Conservation (phyloP, 2,888 invertebrate species). For the Dryobotodes eremita region DNA sequence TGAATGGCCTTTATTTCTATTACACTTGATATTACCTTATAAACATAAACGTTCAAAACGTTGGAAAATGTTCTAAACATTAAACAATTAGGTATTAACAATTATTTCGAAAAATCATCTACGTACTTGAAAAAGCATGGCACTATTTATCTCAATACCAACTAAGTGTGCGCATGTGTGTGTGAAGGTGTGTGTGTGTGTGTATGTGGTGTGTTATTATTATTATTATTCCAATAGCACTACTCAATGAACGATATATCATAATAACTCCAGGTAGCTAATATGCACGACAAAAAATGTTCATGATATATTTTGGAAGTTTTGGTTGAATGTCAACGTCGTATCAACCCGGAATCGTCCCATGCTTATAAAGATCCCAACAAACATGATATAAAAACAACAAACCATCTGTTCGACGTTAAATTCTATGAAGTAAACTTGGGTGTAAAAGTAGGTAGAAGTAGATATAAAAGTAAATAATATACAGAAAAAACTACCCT, state of each 20-base stretch:
- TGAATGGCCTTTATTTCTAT: neutral
- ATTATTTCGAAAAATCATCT: no score
- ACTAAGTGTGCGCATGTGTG: neutral
- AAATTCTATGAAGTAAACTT: neutral
- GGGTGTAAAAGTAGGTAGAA: neutral
- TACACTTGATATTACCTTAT: neutral
- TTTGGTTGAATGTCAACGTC: neutral
- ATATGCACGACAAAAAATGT: neutral
- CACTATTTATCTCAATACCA: neutral
- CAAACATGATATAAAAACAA: slow-evolving; percentile 2
- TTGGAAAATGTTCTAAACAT: neutral
- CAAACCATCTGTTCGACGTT: neutral
- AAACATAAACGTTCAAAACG: neutral
- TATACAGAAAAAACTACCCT: neutral
- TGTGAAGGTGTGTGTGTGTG: no score
- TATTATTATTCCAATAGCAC: neutral
- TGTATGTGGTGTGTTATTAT: no score
- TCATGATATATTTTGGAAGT: neutral
- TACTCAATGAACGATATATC: neutral
- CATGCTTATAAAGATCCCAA: neutral
- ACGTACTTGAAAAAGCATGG: no score
- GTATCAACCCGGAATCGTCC: neutral
- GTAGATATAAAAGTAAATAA: neutral
- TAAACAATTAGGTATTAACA: neutral
- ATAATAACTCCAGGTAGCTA: neutral